These are phyloP conservation scores for Conistra vaccinii DNA, from an alignment of 2,888 invertebrate species.

Conservation along the genomic window DNA sequence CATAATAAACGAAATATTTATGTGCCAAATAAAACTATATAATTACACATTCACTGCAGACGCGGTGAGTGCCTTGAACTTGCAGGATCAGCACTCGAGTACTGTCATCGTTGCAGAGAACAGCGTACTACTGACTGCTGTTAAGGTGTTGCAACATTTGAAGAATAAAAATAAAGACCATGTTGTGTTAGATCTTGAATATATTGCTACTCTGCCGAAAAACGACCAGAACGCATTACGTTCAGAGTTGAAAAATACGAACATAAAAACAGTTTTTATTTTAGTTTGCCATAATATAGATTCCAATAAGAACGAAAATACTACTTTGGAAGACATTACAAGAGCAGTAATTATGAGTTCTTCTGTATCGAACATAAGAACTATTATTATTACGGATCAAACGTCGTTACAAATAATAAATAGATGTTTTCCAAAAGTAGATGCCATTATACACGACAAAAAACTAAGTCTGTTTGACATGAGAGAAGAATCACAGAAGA, in stretches of 20 bases:
- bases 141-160: conserved; percentile 26
- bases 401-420: not conserved
- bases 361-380: not conserved
- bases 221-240: conserved; percentile 9
- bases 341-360: too few species aligned
- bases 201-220: conserved; percentile 13
- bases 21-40: conserved; percentile 4
- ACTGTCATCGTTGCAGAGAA: conserved; percentile 23
- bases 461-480: conserved; percentile 26
- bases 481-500: conserved; percentile 24
- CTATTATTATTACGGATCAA: conserved; percentile 30
- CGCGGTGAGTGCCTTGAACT: not conserved
- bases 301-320: not conserved
- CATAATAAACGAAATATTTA: conserved; percentile 11
- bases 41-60: conserved; percentile 24
- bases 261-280: not conserved
- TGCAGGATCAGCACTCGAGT: not conserved
- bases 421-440: conserved; percentile 13
- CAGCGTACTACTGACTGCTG: conserved; percentile 7
- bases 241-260: not conserved
- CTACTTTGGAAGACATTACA: conserved; percentile 13
- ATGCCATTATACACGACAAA: not conserved
- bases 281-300: conserved; percentile 15
- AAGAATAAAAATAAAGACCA: not conserved
- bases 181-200: conserved; percentile 24